phyloP scores from a whole-genome alignment of 1,140 invertebrate species.

The Semibalanus balanoides region DNA sequence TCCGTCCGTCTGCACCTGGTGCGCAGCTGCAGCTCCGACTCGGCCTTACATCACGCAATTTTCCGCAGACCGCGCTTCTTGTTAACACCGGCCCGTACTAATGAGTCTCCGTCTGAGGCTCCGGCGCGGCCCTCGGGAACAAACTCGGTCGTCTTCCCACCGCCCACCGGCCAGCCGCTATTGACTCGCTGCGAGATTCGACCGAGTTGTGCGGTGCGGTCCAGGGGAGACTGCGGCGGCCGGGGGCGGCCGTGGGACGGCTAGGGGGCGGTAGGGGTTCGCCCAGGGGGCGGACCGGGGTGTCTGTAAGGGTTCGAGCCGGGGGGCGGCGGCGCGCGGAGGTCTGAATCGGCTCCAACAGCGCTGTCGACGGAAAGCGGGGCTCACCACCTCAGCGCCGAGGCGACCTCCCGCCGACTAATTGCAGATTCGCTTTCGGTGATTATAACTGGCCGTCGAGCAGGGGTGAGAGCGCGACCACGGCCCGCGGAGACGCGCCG shows the following conservation, averaged over 20 bases:
- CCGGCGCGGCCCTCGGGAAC: neutral
- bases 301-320: neutral
- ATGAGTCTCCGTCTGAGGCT: neutral
- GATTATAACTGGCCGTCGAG: neutral
- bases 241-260: no score
- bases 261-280: no score
- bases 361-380: neutral
- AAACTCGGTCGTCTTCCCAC: neutral
- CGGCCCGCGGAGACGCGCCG: no score
- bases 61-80: neutral
- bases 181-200: no score
- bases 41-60: neutral
- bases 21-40: neutral
- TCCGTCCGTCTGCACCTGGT: no score
- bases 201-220: no score
- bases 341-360: neutral
- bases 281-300: no score
- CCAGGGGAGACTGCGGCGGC: neutral
- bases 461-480: neutral
- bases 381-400: no score
- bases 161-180: no score
- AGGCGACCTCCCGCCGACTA: neutral
- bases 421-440: neutral
- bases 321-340: no score
- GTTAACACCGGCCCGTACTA: neutral